Conservation (phyloP, 2,888 invertebrate species). For the Noctua fimbriata region DNA sequence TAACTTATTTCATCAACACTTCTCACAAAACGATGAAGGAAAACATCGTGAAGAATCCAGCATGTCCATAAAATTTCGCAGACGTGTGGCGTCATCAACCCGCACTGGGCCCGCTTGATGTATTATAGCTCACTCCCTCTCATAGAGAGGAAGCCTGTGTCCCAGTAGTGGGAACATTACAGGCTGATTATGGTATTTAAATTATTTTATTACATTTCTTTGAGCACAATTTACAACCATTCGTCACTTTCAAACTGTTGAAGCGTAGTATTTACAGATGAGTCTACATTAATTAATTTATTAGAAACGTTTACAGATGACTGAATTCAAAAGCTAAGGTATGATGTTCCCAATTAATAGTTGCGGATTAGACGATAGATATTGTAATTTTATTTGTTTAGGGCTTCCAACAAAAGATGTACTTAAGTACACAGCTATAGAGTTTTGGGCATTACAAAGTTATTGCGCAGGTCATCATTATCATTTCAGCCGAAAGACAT, state of each 20-base stretch:
- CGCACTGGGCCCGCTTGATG: not conserved
- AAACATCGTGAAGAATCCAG: not conserved
- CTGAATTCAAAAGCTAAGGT: not conserved
- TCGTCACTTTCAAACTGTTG: not conserved
- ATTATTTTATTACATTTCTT: not conserved
- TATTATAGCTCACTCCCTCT: not conserved
- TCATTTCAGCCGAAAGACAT: no score
- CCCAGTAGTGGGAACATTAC: no score
- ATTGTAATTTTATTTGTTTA: not conserved
- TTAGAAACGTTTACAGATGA: not conserved
- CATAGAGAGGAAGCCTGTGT: not conserved
- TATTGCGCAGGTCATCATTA: not conserved
- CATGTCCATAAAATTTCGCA: not conserved
- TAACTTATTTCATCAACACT: not conserved
- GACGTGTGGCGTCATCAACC: not conserved
- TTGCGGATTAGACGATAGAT: not conserved
- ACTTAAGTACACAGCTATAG: not conserved
- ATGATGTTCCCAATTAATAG: not conserved
- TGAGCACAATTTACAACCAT: not conserved
- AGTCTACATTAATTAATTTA: not conserved
- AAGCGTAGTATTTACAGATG: constrained; percentile 5
- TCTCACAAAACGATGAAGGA: no score
- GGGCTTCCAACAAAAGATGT: not conserved
- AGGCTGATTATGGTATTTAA: not conserved
- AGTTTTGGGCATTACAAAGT: not conserved